phyloP scores from a whole-genome alignment of 2,888 invertebrate genomes.

The Scaptomyza flava region DNA sequence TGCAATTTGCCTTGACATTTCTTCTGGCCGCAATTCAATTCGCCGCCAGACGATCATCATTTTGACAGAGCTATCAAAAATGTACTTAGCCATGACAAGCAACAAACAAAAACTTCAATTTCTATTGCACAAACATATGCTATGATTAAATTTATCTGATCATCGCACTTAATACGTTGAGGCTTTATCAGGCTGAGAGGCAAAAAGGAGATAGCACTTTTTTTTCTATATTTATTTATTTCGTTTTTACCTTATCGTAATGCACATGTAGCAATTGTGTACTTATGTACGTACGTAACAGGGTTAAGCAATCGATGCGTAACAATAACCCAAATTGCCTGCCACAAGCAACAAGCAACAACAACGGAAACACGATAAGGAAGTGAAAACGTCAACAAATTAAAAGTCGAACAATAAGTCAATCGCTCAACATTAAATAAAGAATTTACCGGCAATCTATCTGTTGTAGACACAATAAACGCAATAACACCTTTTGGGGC shows the following conservation, averaged over 20 bases:
- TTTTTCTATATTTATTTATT: background rate
- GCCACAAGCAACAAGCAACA: slow-evolving; percentile 18
- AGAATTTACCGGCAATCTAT: background rate
- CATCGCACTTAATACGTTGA: no score
- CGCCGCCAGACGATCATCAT: slow-evolving; percentile 5
- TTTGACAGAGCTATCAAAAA: slow-evolving; percentile 14
- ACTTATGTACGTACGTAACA: slow-evolving; percentile 41
- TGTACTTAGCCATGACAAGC: background rate
- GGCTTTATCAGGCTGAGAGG: no score
- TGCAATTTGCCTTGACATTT: slow-evolving; percentile 47
- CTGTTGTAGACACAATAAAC: background rate
- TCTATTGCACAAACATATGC: background rate
- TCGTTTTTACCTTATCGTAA: slow-evolving; percentile 34
- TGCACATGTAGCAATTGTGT: slow-evolving; percentile 27
- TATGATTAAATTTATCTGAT: no score
- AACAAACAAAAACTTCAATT: no score
- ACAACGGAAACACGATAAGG: slow-evolving; percentile 43
- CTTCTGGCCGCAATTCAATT: background rate
- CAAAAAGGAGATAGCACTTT: slow-evolving; percentile 3
- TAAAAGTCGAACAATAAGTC: slow-evolving; percentile 44
- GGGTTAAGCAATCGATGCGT: slow-evolving; percentile 63
- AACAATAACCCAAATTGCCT: slow-evolving; percentile 62
- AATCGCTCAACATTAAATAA: slow-evolving; percentile 36
- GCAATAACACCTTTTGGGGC: slow-evolving; percentile 6
- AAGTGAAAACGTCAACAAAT: slow-evolving; percentile 59